Conservation (phyloP, 2,113 vertebrate species). For the Ceyx cyanopectus region DNA sequence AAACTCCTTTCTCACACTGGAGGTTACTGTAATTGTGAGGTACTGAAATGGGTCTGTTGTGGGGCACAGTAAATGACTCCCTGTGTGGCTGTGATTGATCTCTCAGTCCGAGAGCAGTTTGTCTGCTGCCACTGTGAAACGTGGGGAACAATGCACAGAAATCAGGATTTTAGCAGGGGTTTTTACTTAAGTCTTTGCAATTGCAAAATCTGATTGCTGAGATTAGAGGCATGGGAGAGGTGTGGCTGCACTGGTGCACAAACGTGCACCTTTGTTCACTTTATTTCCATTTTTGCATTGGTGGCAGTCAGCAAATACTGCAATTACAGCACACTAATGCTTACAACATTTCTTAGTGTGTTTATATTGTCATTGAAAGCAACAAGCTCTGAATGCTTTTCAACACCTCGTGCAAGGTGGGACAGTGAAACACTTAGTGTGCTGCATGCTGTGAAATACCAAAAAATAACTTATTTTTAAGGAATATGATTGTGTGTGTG, state of each 20-base stretch:
- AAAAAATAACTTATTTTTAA: neutral
- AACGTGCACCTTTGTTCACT: neutral
- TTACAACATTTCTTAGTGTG: neutral
- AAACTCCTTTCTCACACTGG: neutral
- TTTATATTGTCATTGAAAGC: neutral
- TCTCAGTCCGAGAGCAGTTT: neutral
- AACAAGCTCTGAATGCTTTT: neutral
- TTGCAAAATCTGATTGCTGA: neutral
- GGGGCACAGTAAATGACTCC: neutral
- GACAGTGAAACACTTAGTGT: neutral
- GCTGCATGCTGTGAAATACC: neutral
- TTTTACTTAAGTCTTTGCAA: neutral
- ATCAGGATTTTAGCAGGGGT: neutral
- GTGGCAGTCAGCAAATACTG: neutral
- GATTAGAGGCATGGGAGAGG: neutral
- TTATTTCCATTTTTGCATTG: neutral
- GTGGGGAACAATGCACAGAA: neutral
- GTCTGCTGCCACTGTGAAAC: neutral
- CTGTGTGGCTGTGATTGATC: neutral
- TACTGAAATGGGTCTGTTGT: neutral
- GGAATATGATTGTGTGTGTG: neutral
- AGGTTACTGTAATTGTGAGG: neutral
- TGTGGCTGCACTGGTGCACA: neutral
- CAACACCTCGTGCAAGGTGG: neutral
- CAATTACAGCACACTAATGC: neutral